Base-by-base conservation (phyloP, 1,140 invertebrate genomes). In the Paramacrobiotus metropolitanus region DNA sequence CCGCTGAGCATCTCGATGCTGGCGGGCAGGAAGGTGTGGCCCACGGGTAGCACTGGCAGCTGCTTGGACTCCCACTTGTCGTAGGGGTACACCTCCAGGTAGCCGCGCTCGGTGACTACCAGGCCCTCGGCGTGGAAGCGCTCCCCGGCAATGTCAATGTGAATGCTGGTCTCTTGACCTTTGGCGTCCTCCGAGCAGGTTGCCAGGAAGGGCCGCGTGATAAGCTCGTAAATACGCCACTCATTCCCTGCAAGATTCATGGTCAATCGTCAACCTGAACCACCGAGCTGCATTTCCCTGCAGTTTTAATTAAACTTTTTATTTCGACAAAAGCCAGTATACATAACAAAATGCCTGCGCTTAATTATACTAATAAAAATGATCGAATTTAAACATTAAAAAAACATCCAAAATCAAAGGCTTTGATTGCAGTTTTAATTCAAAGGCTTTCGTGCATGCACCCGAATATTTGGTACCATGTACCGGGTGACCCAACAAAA, bases 31-130 rank as follows among this genome's bases (percentile, higher is more conserved):
- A 40, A 40, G 9, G 9, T 40, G 9, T 9, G n/a, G n/a, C 34
- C 34, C n/a, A 40, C 34, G 68, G 76, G 65, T 70, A 90, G 93
- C 44, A 78, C 68, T 61, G 87, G 84, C 64, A 93, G 83, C 68
- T 86, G 82, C 71, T 97, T 97, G 1, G 82, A 84, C 67, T 79
- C 84, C 95, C 94, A 99, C 71, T 85, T 92, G 44, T 99, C 93
- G 72, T 99, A 99, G n/a, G 85, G 82, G 69, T 96, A 99, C 0
- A 99, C 91, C 30, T 93, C 85, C n/a, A 95, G 73, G 72, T 98
- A 99, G 74, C 98, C 98, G 66, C 82, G 79, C 31, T 86, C 91
- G 59, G 86, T 77, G 62, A 99, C 88, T 69, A 86, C 82, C 4
- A 99, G 76, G 1, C 95, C 95, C 66, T 79, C 87, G 1, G 87